Evolutionary conservation across 2,888 invertebrate species (phyloP), one percentile per base, ranked within the genome.

Genomic region (Ochropleura plecta): DNA sequence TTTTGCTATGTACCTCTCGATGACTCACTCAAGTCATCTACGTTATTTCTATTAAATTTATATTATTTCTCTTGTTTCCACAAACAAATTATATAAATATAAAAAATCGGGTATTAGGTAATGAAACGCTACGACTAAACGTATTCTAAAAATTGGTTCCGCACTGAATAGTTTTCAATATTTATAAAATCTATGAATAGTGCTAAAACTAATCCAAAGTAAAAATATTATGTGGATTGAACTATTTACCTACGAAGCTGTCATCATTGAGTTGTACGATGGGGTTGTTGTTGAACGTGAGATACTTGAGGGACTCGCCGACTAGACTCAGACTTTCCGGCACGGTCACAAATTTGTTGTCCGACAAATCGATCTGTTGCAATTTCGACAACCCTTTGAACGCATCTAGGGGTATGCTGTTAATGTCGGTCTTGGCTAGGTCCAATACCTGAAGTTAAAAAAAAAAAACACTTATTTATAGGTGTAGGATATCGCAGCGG

Each of bases 241-340:
- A 20, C 49, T 75, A 70, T 72, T 93, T 93, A 97, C 97, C 97
- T 77, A 97, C 89, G 83, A 98, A 97, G 79, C 97, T 97, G 83
- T 97, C 95, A 82, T 97, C 97, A 62, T 95, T 96, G 5, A 98
- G 92, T 83, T 97, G 96, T 30, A 95, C 91, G 63, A 98, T 96
- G 0, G 96, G 96, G 91, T 98, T 98, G 77, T 96, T 95, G 82
- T 97, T 97, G 86, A 98, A 94, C 55, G 97, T 97, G 30, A 98
- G 94, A 73, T 95, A 96, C 88, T 97, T 94, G 77, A 98, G 92
- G 8, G 97, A 96, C 66, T 91, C 91, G n/a, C 97, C 97, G 48
- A 97, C 91, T 70, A 96, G 88, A 66, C 93, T 95, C 63, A 98
- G 90, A 84, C 96, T 96, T 69, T 96, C 94, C 0, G 98, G 98